These are phyloP conservation scores for Sapajus apella DNA, from an alignment of 2,113 vertebrate species.

Conservation along the genomic window DNA sequence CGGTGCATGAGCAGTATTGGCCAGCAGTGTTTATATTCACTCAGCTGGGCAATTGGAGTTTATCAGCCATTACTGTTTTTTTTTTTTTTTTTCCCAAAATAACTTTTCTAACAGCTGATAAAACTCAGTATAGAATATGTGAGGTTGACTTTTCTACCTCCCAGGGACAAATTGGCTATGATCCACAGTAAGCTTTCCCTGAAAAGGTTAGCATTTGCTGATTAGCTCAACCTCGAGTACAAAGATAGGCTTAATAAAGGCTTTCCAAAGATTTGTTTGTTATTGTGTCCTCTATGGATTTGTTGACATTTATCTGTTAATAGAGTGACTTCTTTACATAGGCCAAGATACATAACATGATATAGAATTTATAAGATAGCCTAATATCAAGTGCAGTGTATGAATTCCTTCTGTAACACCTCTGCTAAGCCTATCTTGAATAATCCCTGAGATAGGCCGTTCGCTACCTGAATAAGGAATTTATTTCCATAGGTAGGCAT, in stretches of 20 bases:
- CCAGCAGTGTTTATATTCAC: background rate
- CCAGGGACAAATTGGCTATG: background rate
- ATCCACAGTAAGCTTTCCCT: background rate
- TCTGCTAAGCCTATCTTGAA: background rate
- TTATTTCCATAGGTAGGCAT: background rate
- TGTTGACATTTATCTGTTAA: conserved; percentile 7
- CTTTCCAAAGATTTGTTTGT: background rate
- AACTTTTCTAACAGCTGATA: background rate
- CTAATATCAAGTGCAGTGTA: background rate
- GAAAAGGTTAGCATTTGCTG: background rate
- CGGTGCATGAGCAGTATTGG: background rate
- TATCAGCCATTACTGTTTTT: background rate
- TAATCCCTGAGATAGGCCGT: background rate
- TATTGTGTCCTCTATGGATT: background rate
- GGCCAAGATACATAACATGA: background rate
- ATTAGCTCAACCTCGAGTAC: background rate
- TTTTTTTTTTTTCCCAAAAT: background rate
- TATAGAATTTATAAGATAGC: background rate
- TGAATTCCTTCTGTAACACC: background rate
- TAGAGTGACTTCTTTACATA: background rate
- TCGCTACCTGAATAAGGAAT: background rate
- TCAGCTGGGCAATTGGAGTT: background rate
- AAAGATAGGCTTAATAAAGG: conserved; percentile 21
- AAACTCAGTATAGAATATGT: background rate
- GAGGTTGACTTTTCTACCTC: background rate